Percentiles rank a stretch among this genome's conserved stretches.
These are phyloP conservation scores for Pterobdella sp. DNA, from an alignment of 2,888 invertebrate species.

Conservation along the genomic window DNA sequence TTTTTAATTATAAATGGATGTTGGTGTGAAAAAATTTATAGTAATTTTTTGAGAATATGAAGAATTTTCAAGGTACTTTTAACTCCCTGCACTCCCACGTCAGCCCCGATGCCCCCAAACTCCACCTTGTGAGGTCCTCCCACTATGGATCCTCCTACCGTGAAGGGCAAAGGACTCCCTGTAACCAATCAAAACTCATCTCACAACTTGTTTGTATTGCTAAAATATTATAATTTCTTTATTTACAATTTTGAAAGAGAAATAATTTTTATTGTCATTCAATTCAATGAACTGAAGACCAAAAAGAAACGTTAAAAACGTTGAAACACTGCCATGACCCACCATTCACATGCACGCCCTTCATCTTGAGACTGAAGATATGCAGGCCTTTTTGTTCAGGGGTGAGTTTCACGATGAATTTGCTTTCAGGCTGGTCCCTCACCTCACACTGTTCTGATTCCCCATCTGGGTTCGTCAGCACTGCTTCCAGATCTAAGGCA, in stretches of 20 bases:
- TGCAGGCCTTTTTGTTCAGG: slow-evolving; percentile 82
- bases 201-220: too few species aligned
- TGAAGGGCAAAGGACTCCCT: slow-evolving; percentile 97
- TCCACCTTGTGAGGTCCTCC: slow-evolving; percentile 90
- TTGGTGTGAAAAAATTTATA: background rate
- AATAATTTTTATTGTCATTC: too few species aligned
- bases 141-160: slow-evolving; percentile 84
- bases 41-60: background rate
- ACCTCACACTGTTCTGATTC: slow-evolving; percentile 47
- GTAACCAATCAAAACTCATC: too few species aligned
- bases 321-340: background rate
- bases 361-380: slow-evolving; percentile 88
- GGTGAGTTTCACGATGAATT: slow-evolving; percentile 47
- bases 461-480: slow-evolving; percentile 15
- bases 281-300: too few species aligned
- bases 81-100: slow-evolving; percentile 76
- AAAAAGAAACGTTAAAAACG: background rate
- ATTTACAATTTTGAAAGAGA: too few species aligned
- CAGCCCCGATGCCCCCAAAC: slow-evolving; percentile 89
- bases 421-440: slow-evolving; percentile 47
- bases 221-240: too few species aligned
- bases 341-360: slow-evolving; percentile 90
- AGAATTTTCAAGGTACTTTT: slow-evolving; percentile 60
- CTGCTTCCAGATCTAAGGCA: slow-evolving; percentile 22
- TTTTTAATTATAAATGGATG: background rate